These are phyloP conservation scores for Sipha flava DNA, from an alignment of 1,140 invertebrate genomes.

Conservation along the genomic window DNA sequence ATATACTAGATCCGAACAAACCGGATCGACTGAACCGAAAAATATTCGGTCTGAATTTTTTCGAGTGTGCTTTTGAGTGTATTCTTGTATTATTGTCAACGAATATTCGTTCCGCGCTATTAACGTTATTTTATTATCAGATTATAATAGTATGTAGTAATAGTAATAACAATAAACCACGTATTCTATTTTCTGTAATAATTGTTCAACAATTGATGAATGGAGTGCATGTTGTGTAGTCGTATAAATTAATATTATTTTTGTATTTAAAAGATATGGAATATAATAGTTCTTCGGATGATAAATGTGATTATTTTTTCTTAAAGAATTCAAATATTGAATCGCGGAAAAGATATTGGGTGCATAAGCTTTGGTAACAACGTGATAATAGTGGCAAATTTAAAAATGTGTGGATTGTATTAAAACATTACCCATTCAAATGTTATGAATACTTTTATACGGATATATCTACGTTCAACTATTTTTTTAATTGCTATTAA, in stretches of 20 bases:
- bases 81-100: no score
- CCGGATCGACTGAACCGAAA: no score
- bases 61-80: neutral
- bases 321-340: no score
- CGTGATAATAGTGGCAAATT: neutral
- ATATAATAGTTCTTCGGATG: neutral
- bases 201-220: neutral
- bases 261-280: no score
- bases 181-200: neutral
- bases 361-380: neutral
- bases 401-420: neutral
- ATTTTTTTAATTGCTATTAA: neutral
- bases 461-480: neutral
- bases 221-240: no score
- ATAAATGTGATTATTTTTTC: neutral
- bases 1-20: neutral
- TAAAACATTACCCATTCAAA: neutral
- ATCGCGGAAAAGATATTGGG: neutral
- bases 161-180: neutral
- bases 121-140: neutral
- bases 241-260: no score
- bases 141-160: neutral
- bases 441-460: neutral
- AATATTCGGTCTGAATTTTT: neutral
- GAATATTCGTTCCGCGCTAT: neutral